These are phyloP conservation scores for Dromius quadrimaculatus DNA, from an alignment of 2,888 invertebrate species.

Conservation along the genomic window DNA sequence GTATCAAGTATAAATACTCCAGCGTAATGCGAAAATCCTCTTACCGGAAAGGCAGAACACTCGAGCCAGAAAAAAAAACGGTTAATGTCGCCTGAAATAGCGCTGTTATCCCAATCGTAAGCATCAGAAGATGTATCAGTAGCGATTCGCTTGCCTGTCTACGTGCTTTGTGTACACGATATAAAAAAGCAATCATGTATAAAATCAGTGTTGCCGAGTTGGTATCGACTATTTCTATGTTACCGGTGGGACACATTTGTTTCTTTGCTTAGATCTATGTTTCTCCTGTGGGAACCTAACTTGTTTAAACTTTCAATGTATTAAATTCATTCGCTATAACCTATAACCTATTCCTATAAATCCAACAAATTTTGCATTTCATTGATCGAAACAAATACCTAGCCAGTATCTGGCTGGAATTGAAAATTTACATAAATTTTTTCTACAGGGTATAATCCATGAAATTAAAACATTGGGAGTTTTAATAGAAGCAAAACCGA, in stretches of 20 bases:
- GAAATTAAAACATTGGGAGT: too few species aligned
- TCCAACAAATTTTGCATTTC: neutral
- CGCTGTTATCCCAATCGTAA: conserved; percentile 63
- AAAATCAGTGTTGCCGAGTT: conserved; percentile 64
- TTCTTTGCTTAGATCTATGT: conserved; percentile 62
- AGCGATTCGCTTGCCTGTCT: conserved; percentile 62
- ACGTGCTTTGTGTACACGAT: conserved; percentile 60
- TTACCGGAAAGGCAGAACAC: neutral
- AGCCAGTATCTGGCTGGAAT: too few species aligned
- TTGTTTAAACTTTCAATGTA: conserved; percentile 68
- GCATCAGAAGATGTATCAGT: conserved; percentile 60
- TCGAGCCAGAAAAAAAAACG: conserved; percentile 61
- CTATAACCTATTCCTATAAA: neutral
- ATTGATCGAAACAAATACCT: too few species aligned
- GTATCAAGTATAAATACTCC: conserved; percentile 17
- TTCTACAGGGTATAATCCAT: too few species aligned
- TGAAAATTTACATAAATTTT: too few species aligned
- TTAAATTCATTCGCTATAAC: conserved; percentile 66
- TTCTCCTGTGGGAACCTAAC: conserved; percentile 66
- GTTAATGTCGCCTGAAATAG: conserved; percentile 66
- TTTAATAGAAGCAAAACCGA: too few species aligned
- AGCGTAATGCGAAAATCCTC: conserved; percentile 21
- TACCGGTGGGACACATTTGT: conserved; percentile 68
- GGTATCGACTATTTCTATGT: conserved; percentile 67
- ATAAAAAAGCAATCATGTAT: conserved; percentile 69